A percentile compares a stretch with the other conserved stretches of the same genome.
Conservation (phyloP, 2,797 vertebrate species). For the Cuculus canorus region DNA sequence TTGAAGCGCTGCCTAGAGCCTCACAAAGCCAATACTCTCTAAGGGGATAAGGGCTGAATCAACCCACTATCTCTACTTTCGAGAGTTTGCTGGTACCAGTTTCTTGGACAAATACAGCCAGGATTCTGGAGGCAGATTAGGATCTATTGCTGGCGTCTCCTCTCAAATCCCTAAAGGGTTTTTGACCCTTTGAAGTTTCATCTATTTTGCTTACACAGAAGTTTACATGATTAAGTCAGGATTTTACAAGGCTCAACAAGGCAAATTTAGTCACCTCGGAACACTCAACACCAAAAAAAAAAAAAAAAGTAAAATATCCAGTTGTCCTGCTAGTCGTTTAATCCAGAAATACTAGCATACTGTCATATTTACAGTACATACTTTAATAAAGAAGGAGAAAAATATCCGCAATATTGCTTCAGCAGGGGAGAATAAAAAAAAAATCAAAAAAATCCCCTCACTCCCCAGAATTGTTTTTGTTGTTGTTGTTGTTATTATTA, state of each 20-base stretch:
- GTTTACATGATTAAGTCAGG: constrained; percentile 78
- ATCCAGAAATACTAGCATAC: not conserved
- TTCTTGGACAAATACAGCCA: constrained; percentile 75
- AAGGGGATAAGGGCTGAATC: constrained; percentile 80
- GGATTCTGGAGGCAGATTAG: constrained; percentile 76
- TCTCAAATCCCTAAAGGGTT: constrained; percentile 71
- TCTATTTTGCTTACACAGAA: constrained; percentile 76
- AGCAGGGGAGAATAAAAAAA: not conserved
- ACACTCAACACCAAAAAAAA: constrained; percentile 55
- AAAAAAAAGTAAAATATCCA: constrained; percentile 31
- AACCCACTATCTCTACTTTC: constrained; percentile 75
- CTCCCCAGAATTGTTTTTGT: rapidly evolving
- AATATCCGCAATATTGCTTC: not conserved
- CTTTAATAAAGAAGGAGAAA: not conserved
- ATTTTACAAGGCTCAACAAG: constrained; percentile 75
- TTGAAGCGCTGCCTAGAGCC: constrained; percentile 75
- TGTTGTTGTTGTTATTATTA: not conserved
- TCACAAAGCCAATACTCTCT: constrained; percentile 83
- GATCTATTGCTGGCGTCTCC: constrained; percentile 75
- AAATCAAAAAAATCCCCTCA: not conserved
- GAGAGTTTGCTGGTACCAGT: constrained; percentile 74
- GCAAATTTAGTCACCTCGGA: constrained; percentile 69
- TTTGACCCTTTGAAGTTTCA: constrained; percentile 79
- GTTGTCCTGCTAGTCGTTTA: constrained; percentile 37
- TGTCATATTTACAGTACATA: not conserved